Percentiles rank a stretch among this genome's conserved stretches.
phyloP scores from a whole-genome alignment of 2,113 vertebrate genomes.

The Calyptomena viridis region DNA sequence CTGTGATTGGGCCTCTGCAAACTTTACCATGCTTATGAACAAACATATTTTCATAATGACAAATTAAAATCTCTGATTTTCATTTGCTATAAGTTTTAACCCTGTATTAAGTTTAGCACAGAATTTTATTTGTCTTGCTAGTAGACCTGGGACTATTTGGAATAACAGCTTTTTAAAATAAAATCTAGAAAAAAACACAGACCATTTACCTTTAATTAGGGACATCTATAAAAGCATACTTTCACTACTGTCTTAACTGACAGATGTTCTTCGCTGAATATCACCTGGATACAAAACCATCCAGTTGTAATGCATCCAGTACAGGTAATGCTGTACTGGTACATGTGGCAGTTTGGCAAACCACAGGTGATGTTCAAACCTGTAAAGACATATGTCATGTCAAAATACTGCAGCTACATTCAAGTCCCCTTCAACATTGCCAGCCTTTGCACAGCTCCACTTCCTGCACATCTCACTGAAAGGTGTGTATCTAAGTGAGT shows the following conservation, averaged over 20 bases:
- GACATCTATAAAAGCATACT: not conserved
- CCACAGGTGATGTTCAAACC: not conserved
- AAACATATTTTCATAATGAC: not conserved
- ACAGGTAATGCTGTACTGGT: not conserved
- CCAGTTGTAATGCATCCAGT: not conserved
- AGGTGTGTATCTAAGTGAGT: rapidly evolving
- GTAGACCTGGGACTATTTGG: not conserved
- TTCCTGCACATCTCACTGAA: not conserved
- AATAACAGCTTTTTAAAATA: not conserved
- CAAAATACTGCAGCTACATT: not conserved
- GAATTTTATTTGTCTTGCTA: not conserved
- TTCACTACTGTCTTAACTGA: not conserved
- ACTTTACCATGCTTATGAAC: not conserved
- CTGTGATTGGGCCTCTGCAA: not conserved
- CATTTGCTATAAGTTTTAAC: not conserved
- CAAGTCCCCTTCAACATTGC: rapidly evolving
- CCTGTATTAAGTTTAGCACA: not conserved
- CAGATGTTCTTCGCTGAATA: not conserved
- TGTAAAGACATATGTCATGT: rapidly evolving
- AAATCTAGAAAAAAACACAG: not conserved
- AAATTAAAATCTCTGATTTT: not conserved
- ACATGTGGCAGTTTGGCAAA: not conserved
- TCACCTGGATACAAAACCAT: not conserved
- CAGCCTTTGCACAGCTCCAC: not conserved
- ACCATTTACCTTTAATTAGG: not conserved